Conservation (phyloP, 2,888 invertebrate species). For the Labia minor region DNA sequence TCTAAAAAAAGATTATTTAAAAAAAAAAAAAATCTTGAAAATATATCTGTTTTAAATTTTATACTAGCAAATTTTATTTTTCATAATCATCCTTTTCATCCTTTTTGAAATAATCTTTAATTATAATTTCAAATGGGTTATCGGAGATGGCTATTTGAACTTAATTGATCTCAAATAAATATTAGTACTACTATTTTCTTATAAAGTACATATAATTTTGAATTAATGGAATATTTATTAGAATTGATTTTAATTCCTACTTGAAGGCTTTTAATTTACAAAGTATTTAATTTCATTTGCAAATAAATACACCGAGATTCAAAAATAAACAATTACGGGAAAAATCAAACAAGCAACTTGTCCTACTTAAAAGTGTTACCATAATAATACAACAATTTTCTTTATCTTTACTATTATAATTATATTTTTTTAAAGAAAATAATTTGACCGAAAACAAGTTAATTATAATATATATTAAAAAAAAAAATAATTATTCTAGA, state of each 20-base stretch:
- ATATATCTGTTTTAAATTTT: slow-evolving; percentile 13
- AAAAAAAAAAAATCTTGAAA: background rate
- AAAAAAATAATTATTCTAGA: too few species aligned
- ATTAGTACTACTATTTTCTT: too few species aligned
- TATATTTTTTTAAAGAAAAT: background rate
- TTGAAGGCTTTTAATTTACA: too few species aligned
- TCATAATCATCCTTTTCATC: background rate
- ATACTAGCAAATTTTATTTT: background rate
- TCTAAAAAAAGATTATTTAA: background rate
- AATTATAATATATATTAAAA: too few species aligned
- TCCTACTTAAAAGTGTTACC: background rate
- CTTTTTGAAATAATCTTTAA: background rate
- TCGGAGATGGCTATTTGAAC: too few species aligned
- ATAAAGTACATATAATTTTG: too few species aligned
- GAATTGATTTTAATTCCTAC: too few species aligned
- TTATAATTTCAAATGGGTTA: too few species aligned
- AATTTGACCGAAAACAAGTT: too few species aligned
- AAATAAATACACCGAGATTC: background rate
- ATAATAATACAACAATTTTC: background rate
- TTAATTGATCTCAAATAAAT: too few species aligned
- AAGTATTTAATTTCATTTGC: background rate
- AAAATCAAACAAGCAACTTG: slow-evolving; percentile 4
- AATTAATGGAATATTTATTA: too few species aligned
- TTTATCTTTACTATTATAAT: background rate
- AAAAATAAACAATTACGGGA: slow-evolving; percentile 6